Percentiles rank a stretch among this genome's conserved stretches.
phyloP scores from a whole-genome alignment of 1,140 invertebrate species.

The Pomacea maculata region DNA sequence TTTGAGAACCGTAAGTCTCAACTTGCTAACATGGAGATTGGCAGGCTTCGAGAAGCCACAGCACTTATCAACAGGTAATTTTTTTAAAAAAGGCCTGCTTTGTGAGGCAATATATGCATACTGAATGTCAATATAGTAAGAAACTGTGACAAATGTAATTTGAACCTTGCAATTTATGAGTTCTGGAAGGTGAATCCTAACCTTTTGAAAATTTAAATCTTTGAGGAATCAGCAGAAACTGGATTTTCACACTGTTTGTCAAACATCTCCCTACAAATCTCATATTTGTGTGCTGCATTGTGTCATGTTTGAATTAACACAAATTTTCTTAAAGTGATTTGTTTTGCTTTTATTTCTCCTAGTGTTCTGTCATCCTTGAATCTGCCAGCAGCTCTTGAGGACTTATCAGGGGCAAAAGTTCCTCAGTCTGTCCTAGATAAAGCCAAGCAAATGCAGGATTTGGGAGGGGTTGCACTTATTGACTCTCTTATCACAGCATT shows the following conservation, averaged over 20 bases:
- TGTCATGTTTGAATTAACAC: too few relatives aligned
- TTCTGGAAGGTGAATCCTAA: too few relatives aligned
- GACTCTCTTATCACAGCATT: slow-evolving; percentile 79
- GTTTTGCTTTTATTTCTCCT: slow-evolving; percentile 7
- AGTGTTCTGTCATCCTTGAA: slow-evolving; percentile 92
- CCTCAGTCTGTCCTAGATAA: slow-evolving; percentile 93
- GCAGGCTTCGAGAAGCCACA: slow-evolving; percentile 87
- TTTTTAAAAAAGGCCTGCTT: background rate
- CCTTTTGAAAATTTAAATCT: background rate
- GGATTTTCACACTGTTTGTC: too few relatives aligned
- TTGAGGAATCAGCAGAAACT: background rate
- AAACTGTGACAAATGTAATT: too few relatives aligned
- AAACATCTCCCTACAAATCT: too few relatives aligned
- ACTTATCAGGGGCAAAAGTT: slow-evolving; percentile 77
- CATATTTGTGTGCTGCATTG: too few relatives aligned
- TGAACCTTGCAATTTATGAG: too few relatives aligned
- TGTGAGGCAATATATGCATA: background rate
- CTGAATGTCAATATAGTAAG: too few relatives aligned
- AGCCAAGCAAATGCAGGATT: slow-evolving; percentile 69
- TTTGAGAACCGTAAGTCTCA: slow-evolving; percentile 86
- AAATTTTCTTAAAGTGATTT: too few relatives aligned
- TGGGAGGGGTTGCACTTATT: slow-evolving; percentile 66
- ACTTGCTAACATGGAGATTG: slow-evolving; percentile 76
- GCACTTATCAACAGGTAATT: slow-evolving; percentile 86
- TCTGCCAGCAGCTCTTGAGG: slow-evolving; percentile 96